These are phyloP conservation scores for Polydrusus cervinus DNA, from an alignment of 2,888 invertebrate species.

Conservation along the genomic window DNA sequence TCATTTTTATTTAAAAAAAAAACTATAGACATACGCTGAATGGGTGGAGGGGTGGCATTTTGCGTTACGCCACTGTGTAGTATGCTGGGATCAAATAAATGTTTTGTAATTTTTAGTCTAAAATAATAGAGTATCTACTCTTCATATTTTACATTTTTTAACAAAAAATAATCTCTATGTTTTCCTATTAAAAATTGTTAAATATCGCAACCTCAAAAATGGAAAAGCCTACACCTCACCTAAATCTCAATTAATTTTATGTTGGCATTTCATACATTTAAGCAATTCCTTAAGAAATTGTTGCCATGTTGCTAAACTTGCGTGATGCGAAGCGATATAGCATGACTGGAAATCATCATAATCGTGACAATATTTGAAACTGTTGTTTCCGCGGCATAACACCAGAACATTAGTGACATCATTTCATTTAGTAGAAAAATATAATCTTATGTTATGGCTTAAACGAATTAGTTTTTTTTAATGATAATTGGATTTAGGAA, in stretches of 20 bases:
- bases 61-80: no score
- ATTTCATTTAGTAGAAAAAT: conserved; percentile 14
- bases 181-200: no score
- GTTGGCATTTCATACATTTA: background rate
- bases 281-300: background rate
- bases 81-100: no score
- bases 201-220: no score
- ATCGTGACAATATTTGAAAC: conserved; percentile 27
- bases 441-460: background rate
- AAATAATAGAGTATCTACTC: no score
- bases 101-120: no score
- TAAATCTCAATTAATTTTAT: background rate
- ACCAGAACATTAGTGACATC: conserved; percentile 24
- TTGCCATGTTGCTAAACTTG: background rate
- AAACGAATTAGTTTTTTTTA: background rate
- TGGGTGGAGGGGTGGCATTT: no score
- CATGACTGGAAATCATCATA: conserved; percentile 9
- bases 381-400: conserved; percentile 21
- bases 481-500: background rate
- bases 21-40: no score
- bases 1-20: no score
- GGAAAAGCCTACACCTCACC: no score
- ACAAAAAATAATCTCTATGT: no score
- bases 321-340: conserved; percentile 21
- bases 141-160: no score